A percentile compares a stretch with the other conserved stretches of the same genome.
Evolutionary conservation across 2,888 invertebrate species (phyloP).

Genomic region (Phymatocera aterrima): DNA sequence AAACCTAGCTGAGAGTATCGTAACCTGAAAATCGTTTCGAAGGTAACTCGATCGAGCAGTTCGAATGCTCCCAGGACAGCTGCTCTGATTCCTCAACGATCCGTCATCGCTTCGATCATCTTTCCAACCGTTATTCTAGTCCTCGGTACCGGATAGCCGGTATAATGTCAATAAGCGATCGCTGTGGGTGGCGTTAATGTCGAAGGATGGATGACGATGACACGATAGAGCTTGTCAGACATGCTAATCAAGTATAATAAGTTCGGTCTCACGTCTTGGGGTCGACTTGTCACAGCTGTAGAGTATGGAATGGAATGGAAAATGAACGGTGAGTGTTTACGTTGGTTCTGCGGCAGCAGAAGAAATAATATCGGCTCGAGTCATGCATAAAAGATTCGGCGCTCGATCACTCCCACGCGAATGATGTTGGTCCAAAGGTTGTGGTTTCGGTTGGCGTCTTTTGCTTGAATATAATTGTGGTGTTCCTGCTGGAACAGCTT

Average conservation of each 20-base stretch:
- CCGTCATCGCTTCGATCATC: constrained; percentile 53
- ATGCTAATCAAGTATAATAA: constrained; percentile 13
- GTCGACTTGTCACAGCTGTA: not conserved
- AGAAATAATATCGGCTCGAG: constrained; percentile 40
- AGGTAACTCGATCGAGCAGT: no score
- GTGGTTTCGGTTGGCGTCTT: not conserved
- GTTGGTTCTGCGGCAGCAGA: constrained; percentile 14
- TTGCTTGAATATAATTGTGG: constrained; percentile 8
- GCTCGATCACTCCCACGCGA: constrained; percentile 39
- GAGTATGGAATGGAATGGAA: not conserved
- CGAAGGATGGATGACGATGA: no score
- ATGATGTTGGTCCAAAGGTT: constrained; percentile 13
- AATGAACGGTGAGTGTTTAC: constrained; percentile 16
- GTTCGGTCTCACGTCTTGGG: constrained; percentile 6
- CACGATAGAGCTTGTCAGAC: constrained; percentile 7
- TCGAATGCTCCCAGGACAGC: no score
- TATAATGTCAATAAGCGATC: not conserved
- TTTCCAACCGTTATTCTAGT: constrained; percentile 46
- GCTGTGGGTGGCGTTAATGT: no score
- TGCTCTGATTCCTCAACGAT: constrained; percentile 54
- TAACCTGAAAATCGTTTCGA: no score
- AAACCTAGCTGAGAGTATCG: no score
- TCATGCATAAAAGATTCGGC: constrained; percentile 40
- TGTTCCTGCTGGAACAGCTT: constrained; percentile 26
- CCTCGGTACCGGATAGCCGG: not conserved